These are phyloP conservation scores for Nymphalis urticae DNA, from an alignment of 2,888 invertebrate genomes.

Conservation along the genomic window DNA sequence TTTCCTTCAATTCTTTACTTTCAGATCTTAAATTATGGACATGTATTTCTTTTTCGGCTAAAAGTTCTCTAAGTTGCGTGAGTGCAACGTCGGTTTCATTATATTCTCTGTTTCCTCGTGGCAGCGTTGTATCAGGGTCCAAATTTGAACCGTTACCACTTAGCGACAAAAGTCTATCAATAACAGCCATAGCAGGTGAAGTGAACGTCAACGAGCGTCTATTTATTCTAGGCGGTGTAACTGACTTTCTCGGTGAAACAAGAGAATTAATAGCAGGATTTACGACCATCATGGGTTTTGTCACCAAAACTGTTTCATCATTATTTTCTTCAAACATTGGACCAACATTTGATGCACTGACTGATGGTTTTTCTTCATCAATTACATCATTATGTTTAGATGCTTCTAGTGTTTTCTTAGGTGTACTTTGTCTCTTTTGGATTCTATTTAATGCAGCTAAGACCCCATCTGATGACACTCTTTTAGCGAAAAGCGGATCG, in stretches of 20 bases:
- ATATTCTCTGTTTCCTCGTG: conserved; percentile 52
- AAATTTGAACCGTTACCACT: conserved; percentile 63
- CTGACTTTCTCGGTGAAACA: conserved; percentile 58
- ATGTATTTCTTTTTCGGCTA: conserved; percentile 80
- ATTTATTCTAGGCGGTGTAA: conserved; percentile 63
- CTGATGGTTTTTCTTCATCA: conserved; percentile 33
- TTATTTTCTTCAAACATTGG: conserved; percentile 52
- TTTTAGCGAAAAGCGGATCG: conserved; percentile 72
- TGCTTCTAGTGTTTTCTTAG: conserved; percentile 51
- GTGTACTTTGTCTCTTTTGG: conserved; percentile 63
- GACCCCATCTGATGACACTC: conserved; percentile 64
- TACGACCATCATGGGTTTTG: conserved; percentile 75
- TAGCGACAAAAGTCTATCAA: conserved; percentile 74
- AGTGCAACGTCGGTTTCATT: conserved; percentile 66
- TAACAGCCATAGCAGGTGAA: conserved; percentile 78
- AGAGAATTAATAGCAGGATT: conserved; percentile 69
- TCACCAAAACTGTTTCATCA: conserved; percentile 52
- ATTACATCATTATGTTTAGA: conserved; percentile 18
- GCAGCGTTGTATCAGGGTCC: conserved; percentile 52
- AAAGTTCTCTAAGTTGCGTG: conserved; percentile 73
- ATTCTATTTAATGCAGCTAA: conserved; percentile 58
- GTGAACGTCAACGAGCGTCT: conserved; percentile 71
- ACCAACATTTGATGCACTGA: conserved; percentile 52
- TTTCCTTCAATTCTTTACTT: conserved; percentile 72
- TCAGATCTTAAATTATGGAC: conserved; percentile 76